A percentile compares a stretch with the other conserved stretches of the same genome.
Evolutionary conservation across 2,113 vertebrate genomes (phyloP).

Genomic region (Etheostoma cragini): DNA sequence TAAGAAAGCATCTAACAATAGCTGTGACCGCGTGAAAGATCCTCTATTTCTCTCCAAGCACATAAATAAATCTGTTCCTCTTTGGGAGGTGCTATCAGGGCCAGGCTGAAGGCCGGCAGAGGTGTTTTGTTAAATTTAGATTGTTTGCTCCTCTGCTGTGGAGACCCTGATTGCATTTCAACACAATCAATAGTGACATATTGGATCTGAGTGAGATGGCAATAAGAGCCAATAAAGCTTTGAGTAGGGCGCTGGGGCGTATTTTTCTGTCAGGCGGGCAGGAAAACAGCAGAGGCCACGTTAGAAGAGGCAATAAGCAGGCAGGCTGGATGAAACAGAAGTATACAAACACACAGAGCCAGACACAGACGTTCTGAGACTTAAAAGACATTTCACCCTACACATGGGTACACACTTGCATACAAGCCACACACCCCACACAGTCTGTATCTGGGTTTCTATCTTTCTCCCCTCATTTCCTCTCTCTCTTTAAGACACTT

Average conservation of each 20-base stretch:
- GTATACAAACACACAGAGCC: conserved; percentile 33
- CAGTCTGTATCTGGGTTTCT: conserved; percentile 36
- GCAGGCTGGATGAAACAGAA: conserved; percentile 26
- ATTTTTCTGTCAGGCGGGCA: conserved; percentile 56
- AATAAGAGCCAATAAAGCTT: conserved; percentile 79
- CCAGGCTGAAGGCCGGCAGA: conserved; percentile 56
- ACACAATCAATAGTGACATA: conserved; percentile 81
- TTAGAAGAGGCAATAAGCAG: conserved; percentile 45
- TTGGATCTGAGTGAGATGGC: conserved; percentile 78
- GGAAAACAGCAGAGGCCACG: conserved; percentile 41
- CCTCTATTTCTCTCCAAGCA: conserved; percentile 22
- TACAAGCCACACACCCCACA: background rate
- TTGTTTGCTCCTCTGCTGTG: conserved; percentile 75
- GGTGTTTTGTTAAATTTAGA: conserved; percentile 79
- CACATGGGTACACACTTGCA: background rate
- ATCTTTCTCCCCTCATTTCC: conserved; percentile 65
- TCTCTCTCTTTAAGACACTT: conserved; percentile 45
- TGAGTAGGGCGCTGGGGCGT: conserved; percentile 49
- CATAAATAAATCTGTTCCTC: conserved; percentile 68
- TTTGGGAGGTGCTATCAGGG: conserved; percentile 54
- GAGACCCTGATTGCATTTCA: conserved; percentile 80
- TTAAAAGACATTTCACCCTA: background rate
- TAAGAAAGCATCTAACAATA: conserved; percentile 58
- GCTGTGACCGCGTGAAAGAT: conserved; percentile 11
- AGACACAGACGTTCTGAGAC: conserved; percentile 2